Conservation (phyloP, 2,888 invertebrate genomes). For the Mongoloraphidia duomilia region DNA sequence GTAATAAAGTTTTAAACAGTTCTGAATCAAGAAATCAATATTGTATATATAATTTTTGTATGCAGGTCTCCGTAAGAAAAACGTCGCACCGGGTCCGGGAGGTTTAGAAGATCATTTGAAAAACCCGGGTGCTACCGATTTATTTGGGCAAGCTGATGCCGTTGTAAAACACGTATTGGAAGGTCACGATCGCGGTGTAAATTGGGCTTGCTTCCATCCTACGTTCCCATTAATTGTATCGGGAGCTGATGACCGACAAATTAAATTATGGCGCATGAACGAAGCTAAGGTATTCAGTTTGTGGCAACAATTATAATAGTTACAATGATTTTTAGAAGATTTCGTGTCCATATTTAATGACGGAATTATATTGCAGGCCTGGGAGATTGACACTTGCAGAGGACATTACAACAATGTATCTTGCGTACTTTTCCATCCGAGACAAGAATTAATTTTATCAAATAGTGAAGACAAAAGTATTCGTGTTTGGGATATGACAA, state of each 20-base stretch:
- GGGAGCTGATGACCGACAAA: constrained; percentile 95
- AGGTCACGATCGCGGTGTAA: constrained; percentile 94
- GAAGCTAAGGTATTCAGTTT: constrained; percentile 57
- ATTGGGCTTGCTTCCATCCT: constrained; percentile 97
- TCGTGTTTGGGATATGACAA: constrained; percentile 97
- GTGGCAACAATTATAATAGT: not conserved
- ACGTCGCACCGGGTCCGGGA: constrained; percentile 90
- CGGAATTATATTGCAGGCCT: constrained; percentile 45
- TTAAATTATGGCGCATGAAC: constrained; percentile 98
- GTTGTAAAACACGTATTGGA: constrained; percentile 82
- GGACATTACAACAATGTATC: constrained; percentile 99
- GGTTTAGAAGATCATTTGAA: constrained; percentile 79
- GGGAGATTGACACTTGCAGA: constrained; percentile 99
- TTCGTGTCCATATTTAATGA: not conserved
- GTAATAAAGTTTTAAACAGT: no score
- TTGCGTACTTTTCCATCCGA: constrained; percentile 91
- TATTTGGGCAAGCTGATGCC: constrained; percentile 92
- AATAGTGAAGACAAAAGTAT: constrained; percentile 98
- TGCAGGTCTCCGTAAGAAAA: constrained; percentile 78
- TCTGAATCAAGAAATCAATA: not conserved
- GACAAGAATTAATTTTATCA: constrained; percentile 90
- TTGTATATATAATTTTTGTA: not conserved
- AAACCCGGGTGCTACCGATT: constrained; percentile 74
- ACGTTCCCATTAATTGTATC: constrained; percentile 88
- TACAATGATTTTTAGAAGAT: not conserved